Percentiles rank a stretch among this genome's conserved stretches.
Evolutionary conservation across 1,140 invertebrate genomes (phyloP).

Genomic region (Lysiphlebus fabarum): DNA sequence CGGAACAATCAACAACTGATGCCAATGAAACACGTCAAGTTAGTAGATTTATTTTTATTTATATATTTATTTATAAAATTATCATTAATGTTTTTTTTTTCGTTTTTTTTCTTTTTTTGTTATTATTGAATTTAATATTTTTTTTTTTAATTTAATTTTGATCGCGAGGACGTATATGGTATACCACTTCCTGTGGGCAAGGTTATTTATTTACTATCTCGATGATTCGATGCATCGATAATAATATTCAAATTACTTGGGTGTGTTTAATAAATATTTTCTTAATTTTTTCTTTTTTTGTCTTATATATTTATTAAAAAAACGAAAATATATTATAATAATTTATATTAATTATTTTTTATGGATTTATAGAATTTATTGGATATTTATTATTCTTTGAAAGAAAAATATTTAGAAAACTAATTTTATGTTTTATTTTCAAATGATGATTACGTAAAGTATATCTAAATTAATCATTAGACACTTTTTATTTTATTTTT

Average conservation of each 20-base stretch:
- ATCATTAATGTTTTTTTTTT: background rate
- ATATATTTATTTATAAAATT: background rate
- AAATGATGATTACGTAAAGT: no score
- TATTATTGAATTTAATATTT: constrained; percentile 5
- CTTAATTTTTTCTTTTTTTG: background rate
- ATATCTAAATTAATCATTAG: no score
- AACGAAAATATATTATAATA: no score
- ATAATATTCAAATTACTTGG: background rate
- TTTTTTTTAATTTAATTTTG: constrained; percentile 27
- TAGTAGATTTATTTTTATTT: constrained; percentile 9
- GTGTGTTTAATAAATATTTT: background rate
- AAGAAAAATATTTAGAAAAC: no score
- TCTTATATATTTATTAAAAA: no score
- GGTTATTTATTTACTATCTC: constrained; percentile 33
- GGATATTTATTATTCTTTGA: no score
- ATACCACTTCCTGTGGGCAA: constrained; percentile 36
- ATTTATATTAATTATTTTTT: no score
- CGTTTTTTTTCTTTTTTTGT: background rate
- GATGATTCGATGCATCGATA: background rate
- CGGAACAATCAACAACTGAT: constrained; percentile 42
- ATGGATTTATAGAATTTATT: no score
- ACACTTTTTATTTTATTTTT: no score
- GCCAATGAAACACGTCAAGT: constrained; percentile 49
- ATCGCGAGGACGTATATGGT: constrained; percentile 34
- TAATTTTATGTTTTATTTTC: no score